Conservation (phyloP, 2,113 vertebrate species). For the Callorhinus ursinus region DNA sequence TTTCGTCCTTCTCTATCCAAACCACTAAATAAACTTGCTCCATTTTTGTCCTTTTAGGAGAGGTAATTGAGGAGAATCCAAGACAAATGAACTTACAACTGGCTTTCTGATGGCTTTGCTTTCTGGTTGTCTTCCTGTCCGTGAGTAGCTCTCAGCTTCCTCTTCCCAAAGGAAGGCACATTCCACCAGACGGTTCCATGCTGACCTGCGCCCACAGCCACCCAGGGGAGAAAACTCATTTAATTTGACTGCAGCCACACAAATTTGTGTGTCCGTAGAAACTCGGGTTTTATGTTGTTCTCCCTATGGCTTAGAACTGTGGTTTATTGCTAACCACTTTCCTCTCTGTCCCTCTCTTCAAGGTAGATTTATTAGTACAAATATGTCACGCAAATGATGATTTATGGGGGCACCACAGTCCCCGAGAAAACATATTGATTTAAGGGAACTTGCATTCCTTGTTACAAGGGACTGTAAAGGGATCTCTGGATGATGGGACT, state of each 20-base stretch:
- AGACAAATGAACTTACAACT: neutral
- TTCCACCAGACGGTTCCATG: neutral
- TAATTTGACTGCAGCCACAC: neutral
- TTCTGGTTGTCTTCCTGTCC: neutral
- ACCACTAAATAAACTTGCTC: conserved; percentile 77
- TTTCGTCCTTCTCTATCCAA: conserved; percentile 76
- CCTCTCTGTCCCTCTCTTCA: conserved; percentile 77
- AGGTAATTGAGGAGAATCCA: conserved; percentile 58
- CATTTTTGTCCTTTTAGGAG: conserved; percentile 74
- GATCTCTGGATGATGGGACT: conserved; percentile 30
- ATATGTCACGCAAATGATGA: conserved; percentile 90
- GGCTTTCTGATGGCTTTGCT: neutral
- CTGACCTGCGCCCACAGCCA: neutral
- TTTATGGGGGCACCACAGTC: conserved; percentile 88
- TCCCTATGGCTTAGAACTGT: conserved; percentile 57
- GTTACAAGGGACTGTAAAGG: conserved; percentile 48
- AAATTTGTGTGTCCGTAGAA: conserved; percentile 63
- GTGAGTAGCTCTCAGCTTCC: fast-evolving
- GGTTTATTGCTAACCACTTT: conserved; percentile 80
- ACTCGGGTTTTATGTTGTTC: conserved; percentile 62
- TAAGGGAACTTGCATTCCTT: conserved; percentile 59
- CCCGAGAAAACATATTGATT: conserved; percentile 92
- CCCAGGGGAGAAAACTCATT: neutral
- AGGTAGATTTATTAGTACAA: conserved; percentile 82
- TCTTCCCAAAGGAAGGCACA: neutral